Evolutionary conservation across 1,140 invertebrate species (phyloP).

Genomic region (Matsumurasca onukii): DNA sequence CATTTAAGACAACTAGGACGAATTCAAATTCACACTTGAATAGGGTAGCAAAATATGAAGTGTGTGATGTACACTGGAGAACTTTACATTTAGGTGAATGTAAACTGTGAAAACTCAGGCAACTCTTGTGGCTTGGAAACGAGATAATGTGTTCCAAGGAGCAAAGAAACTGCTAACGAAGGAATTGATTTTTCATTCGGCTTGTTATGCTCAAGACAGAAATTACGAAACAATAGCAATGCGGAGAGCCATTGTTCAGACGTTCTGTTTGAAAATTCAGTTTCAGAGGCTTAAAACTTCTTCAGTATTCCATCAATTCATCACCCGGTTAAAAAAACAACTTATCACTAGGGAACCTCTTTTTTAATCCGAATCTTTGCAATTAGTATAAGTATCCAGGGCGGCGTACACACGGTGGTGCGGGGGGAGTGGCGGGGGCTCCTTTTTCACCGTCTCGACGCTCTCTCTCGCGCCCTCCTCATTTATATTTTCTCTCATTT

Average conservation of each 20-base stretch:
- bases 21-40: too few relatives aligned
- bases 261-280: constrained; percentile 13
- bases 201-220: constrained; percentile 23
- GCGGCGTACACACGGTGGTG: constrained; percentile 22
- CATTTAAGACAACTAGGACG: too few relatives aligned
- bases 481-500: constrained; percentile 44
- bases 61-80: too few relatives aligned
- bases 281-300: constrained; percentile 19
- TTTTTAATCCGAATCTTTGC: constrained; percentile 38
- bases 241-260: constrained; percentile 21
- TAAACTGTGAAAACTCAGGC: too few relatives aligned
- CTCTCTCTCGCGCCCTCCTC: constrained; percentile 37
- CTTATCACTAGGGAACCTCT: constrained; percentile 31
- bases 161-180: constrained; percentile 16
- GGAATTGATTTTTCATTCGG: constrained; percentile 26
- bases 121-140: too few relatives aligned
- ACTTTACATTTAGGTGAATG: too few relatives aligned
- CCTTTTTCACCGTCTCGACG: constrained; percentile 33
- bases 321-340: constrained; percentile 31
- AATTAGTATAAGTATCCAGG: constrained; percentile 37
- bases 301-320: constrained; percentile 29
- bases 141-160: too few relatives aligned
- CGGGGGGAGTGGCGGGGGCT: constrained; percentile 21
- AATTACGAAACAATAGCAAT: constrained; percentile 20
- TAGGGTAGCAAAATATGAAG: too few relatives aligned